Base-by-base conservation (phyloP, 2,113 vertebrate species). In the Epinephelus fuscoguttatus region DNA sequence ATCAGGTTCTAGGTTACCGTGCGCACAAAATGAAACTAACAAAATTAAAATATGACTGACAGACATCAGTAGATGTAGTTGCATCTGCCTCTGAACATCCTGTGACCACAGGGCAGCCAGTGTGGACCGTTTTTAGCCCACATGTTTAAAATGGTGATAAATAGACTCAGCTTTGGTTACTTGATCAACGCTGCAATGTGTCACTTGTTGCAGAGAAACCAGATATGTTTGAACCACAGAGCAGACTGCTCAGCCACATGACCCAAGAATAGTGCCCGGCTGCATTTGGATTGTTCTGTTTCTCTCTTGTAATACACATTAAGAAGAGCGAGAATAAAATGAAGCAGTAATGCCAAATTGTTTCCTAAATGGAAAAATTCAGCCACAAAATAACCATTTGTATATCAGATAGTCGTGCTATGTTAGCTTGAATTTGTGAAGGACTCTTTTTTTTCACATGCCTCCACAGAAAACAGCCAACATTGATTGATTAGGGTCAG, bases 191-290 rank as follows among this genome's bases (percentile, higher is more conserved):
- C 18, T 15, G 21, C 23, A 68, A 27, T 64, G 10, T 19, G 21
- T 53, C 30, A 1, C 64, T 8, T 1, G 4, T 37, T 67, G n/a
- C 21, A 56, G 55, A 18, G 68, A 50, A 79, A 84, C 62, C 14
- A 17, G 56, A 88, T 21, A 77, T 40, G 21, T 49, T 23, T 71
- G 27, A 15, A 67, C n/a, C 37, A 21, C 11, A 70, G 25, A 23
- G 21, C 69, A 23, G 37, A 50, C 5, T 27, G 27, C 64, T 59
- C 33, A 30, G 17, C 8, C 2, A 55, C 53, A n/a, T 63, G 50
- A 68, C 0, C 47, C 19, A 62, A 61, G 33, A 84, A 57, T 23
- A 75, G 37, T 1, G 2, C 18, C 19, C 0, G 1, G 33, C 9
- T 52, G 8, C 19, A 37, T 76, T 52, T 50, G 21, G 0, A n/a